These are phyloP conservation scores for Euzophera pinguis DNA, from an alignment of 2,888 invertebrate species.

Conservation along the genomic window DNA sequence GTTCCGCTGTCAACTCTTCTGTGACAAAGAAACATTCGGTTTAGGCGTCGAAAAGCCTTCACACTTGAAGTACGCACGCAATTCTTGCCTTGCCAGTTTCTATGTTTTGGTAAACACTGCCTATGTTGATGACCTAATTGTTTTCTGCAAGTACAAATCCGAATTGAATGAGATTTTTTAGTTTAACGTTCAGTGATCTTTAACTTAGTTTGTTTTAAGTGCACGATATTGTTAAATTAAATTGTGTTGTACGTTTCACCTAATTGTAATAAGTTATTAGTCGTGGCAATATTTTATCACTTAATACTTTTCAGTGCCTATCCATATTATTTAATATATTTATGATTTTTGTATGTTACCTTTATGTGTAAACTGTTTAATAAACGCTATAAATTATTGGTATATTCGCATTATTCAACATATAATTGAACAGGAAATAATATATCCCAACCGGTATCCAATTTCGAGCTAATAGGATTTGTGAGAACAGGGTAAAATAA, in stretches of 20 bases:
- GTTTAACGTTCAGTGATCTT: slow-evolving; percentile 75
- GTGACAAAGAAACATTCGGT: slow-evolving; percentile 68
- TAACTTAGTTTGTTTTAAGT: slow-evolving; percentile 75
- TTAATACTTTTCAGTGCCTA: slow-evolving; percentile 65
- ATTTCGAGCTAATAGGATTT: neutral
- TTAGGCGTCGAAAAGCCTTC: slow-evolving; percentile 39
- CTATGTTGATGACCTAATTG: slow-evolving; percentile 65
- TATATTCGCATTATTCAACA: slow-evolving; percentile 73
- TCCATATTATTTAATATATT: slow-evolving; percentile 63
- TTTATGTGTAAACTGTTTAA: slow-evolving; percentile 75
- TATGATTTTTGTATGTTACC: slow-evolving; percentile 75
- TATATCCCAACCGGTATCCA: slow-evolving; percentile 21
- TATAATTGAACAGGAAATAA: slow-evolving; percentile 30
- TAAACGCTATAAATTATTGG: slow-evolving; percentile 73
- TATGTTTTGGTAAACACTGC: slow-evolving; percentile 74
- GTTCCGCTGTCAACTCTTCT: slow-evolving; percentile 71
- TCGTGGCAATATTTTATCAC: slow-evolving; percentile 72
- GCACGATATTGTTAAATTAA: slow-evolving; percentile 76
- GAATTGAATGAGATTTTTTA: slow-evolving; percentile 77
- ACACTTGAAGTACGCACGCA: slow-evolving; percentile 69
- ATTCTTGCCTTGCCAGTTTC: slow-evolving; percentile 76
- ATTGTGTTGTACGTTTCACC: slow-evolving; percentile 77
- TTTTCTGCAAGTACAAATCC: slow-evolving; percentile 79
- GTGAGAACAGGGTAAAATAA: neutral
- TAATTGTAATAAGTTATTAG: slow-evolving; percentile 75